phyloP scores from a whole-genome alignment of 2,888 invertebrate genomes.

The Lymantria dispar region DNA sequence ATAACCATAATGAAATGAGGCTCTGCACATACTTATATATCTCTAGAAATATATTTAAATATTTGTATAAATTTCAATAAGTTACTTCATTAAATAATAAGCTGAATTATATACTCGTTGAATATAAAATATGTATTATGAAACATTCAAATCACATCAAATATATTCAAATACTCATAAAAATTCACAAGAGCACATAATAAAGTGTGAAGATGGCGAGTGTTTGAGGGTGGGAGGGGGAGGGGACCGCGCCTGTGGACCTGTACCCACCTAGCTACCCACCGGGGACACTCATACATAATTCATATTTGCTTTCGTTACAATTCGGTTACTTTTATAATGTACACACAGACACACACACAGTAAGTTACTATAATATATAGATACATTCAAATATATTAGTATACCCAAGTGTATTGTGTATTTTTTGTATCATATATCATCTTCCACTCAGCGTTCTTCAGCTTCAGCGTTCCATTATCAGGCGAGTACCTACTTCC shows the following conservation, averaged over 20 bases:
- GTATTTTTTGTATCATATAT: no score
- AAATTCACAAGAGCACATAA: conserved; percentile 9
- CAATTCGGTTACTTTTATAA: conserved; percentile 3
- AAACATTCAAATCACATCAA: conserved; percentile 6
- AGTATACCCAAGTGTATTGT: not conserved
- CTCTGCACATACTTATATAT: not conserved
- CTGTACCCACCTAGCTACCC: no score
- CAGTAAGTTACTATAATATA: not conserved
- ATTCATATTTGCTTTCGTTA: conserved; percentile 11
- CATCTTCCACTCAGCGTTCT: no score
- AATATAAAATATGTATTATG: conserved; percentile 2
- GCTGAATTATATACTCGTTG: not conserved
- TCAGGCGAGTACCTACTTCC: no score
- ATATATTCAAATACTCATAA: conserved; percentile 7
- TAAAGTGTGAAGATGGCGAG: not conserved
- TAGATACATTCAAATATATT: not conserved
- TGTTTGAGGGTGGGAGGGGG: no score
- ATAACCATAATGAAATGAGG: no score
- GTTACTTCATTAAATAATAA: not conserved
- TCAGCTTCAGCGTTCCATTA: no score
- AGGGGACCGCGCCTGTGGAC: no score
- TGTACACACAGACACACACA: not conserved
- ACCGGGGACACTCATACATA: conserved; percentile 10
- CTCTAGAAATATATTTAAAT: not conserved
- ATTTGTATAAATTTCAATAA: not conserved